Base-by-base conservation (phyloP, 2,888 invertebrate genomes). In the Plutella xylostella region DNA sequence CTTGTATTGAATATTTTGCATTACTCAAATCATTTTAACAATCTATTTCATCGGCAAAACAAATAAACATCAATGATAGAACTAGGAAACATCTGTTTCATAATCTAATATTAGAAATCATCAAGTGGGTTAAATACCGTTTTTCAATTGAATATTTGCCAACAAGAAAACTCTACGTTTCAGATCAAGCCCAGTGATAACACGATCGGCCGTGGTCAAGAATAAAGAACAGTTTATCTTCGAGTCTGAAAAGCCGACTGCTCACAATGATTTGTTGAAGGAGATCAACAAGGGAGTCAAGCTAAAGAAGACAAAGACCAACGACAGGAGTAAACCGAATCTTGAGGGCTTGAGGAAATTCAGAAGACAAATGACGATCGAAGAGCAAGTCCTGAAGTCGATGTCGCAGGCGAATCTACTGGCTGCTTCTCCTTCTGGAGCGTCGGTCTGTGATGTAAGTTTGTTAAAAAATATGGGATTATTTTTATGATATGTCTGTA, bases 341-440 rank as follows among this genome's bases (percentile, higher is more conserved):
- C 72, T 96, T 51, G 91, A 90, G 58, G 95, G 96, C 48, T 77
- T 96, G 52, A 86, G 94, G 45, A 95, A 94, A 72, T 94, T 96
- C 77, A 87, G 95, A 45, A 86, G 94, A 59, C 95, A 95, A 71
- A 88, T 94, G 89, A 95, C 95, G 1, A 92, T 94, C 54, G 95
- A 95, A 63, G 94, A 95, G 65, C 93, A 94, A 73, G 89, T 93
- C 38, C 92, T 92, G 57, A 94, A 94, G 65, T 92, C 92, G 0
- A 90, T 90, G 73, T 92, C 92, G 4, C 91, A 87, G 57, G 83
- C 88, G 1, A 85, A 85, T 52, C 33, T 85, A 67, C 74, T 89
- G 30, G 87, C 87, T 37, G 86, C 72, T 1, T 79, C 82, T 0
- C 77, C 80, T n/a, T 82, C 83, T 2, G 79, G 82, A 42, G 70